These are phyloP conservation scores for Dermatophagoides farinae DNA, from an alignment of 1,140 invertebrate species.

Conservation along the genomic window DNA sequence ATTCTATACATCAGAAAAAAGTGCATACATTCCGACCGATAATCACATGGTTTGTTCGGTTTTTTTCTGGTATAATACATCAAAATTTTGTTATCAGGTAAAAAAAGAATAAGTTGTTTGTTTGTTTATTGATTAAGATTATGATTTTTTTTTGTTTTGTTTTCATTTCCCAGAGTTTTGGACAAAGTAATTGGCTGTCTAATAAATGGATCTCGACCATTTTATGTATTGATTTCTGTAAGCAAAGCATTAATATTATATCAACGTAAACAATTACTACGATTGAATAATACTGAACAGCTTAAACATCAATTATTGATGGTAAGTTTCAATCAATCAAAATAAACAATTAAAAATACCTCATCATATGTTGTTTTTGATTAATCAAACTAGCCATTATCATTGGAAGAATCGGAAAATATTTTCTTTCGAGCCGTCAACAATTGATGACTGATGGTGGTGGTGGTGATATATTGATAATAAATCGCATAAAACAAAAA, in stretches of 20 bases:
- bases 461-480: too few species aligned
- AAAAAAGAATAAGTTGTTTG: too few species aligned
- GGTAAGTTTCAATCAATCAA: neutral
- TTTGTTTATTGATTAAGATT: neutral
- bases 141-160: neutral
- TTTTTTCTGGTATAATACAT: slow-evolving; percentile 11
- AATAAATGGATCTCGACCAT: neutral
- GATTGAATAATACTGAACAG: neutral
- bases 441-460: neutral
- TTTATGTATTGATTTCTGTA: neutral
- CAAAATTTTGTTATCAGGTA: slow-evolving; percentile 9
- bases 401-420: slow-evolving; percentile 9
- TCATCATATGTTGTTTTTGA: too few species aligned
- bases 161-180: neutral
- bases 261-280: neutral
- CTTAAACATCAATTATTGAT: neutral
- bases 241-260: slow-evolving; percentile 1
- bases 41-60: slow-evolving; percentile 8
- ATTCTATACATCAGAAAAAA: neutral
- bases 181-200: slow-evolving; percentile 8
- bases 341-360: neutral
- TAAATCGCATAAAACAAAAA: too few species aligned
- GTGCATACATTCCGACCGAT: neutral
- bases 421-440: neutral
- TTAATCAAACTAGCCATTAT: slow-evolving; percentile 3